Evolutionary conservation across 2,113 vertebrate species (phyloP).

Genomic region (Lamprologus lemairii): DNA sequence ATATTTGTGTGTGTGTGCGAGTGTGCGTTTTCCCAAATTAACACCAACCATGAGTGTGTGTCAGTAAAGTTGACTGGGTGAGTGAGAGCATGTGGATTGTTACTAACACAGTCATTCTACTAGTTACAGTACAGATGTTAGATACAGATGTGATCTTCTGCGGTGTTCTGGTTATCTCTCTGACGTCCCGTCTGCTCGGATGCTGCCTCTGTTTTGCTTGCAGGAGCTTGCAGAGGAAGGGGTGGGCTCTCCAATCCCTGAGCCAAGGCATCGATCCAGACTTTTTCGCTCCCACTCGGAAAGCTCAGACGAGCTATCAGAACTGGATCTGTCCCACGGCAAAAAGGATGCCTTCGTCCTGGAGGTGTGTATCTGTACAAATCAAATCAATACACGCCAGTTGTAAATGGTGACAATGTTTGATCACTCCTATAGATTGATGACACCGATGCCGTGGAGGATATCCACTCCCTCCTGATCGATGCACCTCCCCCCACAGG

Average conservation of each 20-base stretch:
- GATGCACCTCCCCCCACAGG: conserved; percentile 86
- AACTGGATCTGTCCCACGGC: conserved; percentile 94
- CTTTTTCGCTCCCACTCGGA: conserved; percentile 93
- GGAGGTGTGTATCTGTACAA: conserved; percentile 73
- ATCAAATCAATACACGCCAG: background rate
- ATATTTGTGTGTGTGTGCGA: background rate
- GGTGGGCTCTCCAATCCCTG: conserved; percentile 87
- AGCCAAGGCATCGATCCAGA: conserved; percentile 85
- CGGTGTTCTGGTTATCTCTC: background rate
- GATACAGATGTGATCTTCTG: background rate
- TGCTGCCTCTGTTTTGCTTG: background rate
- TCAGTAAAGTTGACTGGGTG: background rate
- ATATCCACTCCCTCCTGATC: conserved; percentile 90
- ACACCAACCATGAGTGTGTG: conserved; percentile 10
- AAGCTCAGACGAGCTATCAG: conserved; percentile 93
- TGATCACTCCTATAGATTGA: conserved; percentile 78
- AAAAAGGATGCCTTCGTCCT: conserved; percentile 98
- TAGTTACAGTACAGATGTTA: background rate
- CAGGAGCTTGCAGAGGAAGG: conserved; percentile 75
- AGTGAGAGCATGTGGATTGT: conserved; percentile 36
- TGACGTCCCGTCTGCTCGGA: background rate
- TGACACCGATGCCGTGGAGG: conserved; percentile 95
- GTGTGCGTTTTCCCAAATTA: conserved; percentile 17
- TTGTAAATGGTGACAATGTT: background rate
- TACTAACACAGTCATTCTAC: conserved; percentile 37